Evolutionary conservation across 2,113 vertebrate genomes (phyloP).

Genomic region (Elanus axillaris): DNA sequence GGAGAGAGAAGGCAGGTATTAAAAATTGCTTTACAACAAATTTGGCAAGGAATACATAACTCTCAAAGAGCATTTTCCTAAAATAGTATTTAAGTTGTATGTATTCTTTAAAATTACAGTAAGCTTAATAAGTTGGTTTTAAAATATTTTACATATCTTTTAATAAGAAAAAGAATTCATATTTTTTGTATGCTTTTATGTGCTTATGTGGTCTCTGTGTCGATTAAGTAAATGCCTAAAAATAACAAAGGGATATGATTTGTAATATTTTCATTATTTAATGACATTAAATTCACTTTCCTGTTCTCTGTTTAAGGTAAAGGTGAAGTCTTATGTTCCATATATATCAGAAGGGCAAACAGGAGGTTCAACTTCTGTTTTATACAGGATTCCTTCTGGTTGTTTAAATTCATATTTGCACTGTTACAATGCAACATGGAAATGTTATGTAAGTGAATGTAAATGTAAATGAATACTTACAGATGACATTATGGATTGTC

Average conservation of each 20-base stretch:
- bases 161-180: background rate
- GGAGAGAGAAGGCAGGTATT: fast-evolving
- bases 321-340: background rate
- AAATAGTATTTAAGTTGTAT: background rate
- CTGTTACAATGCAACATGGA: background rate
- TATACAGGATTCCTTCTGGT: background rate
- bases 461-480: background rate
- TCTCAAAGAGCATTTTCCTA: background rate
- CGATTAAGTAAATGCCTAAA: background rate
- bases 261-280: background rate
- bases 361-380: background rate
- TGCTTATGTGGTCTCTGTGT: background rate
- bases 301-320: background rate
- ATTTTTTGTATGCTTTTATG: background rate
- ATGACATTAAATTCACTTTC: background rate
- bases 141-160: background rate
- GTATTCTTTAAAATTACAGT: background rate
- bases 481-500: background rate
- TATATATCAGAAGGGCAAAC: background rate
- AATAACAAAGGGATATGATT: background rate
- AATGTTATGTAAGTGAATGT: background rate
- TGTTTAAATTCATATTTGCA: background rate
- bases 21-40: background rate
- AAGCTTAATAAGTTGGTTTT: fast-evolving
- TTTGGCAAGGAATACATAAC: fast-evolving